phyloP scores from a whole-genome alignment of 2,888 invertebrate species.

The Caenorhabditis virilis region DNA sequence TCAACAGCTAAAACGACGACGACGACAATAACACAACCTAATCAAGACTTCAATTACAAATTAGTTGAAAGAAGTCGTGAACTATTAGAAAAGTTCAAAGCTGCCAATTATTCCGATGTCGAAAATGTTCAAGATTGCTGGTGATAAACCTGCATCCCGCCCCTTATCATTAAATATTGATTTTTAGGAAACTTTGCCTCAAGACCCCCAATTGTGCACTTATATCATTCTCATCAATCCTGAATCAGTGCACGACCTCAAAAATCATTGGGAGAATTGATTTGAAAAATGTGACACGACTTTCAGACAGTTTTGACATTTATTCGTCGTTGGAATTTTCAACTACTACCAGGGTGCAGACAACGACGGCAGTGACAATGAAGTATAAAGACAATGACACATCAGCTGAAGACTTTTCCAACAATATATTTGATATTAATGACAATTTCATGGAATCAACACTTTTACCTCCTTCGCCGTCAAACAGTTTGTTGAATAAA shows the following conservation, averaged over 20 bases:
- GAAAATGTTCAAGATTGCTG: constrained; percentile 34
- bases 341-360: neutral
- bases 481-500: no score
- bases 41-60: constrained; percentile 8
- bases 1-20: neutral
- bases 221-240: constrained; percentile 15
- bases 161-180: no score
- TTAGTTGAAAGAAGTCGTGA: constrained; percentile 20
- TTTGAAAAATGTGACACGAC: constrained; percentile 1
- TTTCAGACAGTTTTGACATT: constrained; percentile 18
- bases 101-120: constrained; percentile 11
- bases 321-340: neutral
- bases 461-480: constrained; percentile 9
- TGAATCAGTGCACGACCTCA: constrained; percentile 17
- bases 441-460: neutral
- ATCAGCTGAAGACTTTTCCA: neutral
- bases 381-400: neutral
- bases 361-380: neutral
- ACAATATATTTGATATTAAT: constrained; percentile 5
- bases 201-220: constrained; percentile 6
- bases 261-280: constrained; percentile 2
- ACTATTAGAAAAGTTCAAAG: constrained; percentile 5
- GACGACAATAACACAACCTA: neutral
- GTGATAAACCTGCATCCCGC: no score
- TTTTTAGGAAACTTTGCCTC: constrained; percentile 20